phyloP scores from a whole-genome alignment of 2,888 invertebrate genomes.

The Philereme transversata region DNA sequence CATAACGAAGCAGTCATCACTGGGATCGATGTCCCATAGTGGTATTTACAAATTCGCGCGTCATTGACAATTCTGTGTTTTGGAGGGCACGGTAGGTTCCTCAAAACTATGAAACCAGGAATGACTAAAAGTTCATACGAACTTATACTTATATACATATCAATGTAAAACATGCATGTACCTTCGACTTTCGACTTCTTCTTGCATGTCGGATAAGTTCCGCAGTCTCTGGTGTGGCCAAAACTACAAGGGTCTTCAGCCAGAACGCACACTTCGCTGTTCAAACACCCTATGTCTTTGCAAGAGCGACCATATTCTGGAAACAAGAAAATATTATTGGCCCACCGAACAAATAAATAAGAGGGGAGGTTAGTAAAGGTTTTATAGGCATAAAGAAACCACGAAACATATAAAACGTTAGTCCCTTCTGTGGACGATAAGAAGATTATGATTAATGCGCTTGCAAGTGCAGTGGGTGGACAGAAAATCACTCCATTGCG shows the following conservation, averaged over 20 bases:
- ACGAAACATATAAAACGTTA: constrained; percentile 16
- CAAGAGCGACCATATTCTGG: constrained; percentile 92
- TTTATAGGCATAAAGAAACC: constrained; percentile 1
- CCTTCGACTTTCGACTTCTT: constrained; percentile 82
- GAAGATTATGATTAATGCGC: constrained; percentile 22
- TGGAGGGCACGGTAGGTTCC: no score
- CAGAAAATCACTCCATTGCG: constrained; percentile 24
- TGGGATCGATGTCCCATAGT: no score
- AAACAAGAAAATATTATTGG: constrained; percentile 39
- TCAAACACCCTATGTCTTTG: constrained; percentile 90
- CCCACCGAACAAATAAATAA: no score
- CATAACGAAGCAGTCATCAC: no score
- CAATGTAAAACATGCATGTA: constrained; percentile 34
- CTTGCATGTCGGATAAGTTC: constrained; percentile 87
- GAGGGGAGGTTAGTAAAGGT: neutral
- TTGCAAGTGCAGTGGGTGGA: constrained; percentile 7
- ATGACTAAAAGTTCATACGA: no score
- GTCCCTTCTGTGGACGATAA: constrained; percentile 13
- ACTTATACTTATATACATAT: no score
- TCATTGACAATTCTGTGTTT: no score
- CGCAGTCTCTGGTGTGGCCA: constrained; percentile 84
- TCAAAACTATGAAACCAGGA: no score
- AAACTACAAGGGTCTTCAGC: constrained; percentile 88
- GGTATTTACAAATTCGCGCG: no score
- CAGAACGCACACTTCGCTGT: constrained; percentile 88